Percentiles rank a stretch among this genome's conserved stretches.
These are phyloP conservation scores for Pectinophora gossypiella DNA, from an alignment of 1,140 invertebrate species.

Conservation along the genomic window DNA sequence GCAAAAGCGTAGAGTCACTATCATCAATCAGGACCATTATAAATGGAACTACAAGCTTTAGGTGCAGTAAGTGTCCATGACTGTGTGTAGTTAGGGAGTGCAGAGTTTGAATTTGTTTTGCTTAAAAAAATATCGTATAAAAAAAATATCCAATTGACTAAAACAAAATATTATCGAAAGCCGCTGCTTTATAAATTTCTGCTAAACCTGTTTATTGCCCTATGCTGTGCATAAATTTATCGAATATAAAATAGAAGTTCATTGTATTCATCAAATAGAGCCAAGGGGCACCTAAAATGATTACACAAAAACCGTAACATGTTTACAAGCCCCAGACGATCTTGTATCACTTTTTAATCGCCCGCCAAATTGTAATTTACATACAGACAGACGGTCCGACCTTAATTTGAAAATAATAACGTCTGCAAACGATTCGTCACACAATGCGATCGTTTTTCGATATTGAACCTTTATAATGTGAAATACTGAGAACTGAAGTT, in stretches of 20 bases:
- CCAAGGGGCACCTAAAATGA: no score
- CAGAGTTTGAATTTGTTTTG: no score
- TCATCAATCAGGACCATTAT: conserved; percentile 47
- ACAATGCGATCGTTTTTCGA: conserved; percentile 45
- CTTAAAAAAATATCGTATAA: no score
- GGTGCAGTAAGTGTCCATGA: neutral
- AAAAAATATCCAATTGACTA: no score
- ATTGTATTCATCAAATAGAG: no score
- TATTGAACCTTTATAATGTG: conserved; percentile 25
- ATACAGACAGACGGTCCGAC: conserved; percentile 47
- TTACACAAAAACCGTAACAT: neutral
- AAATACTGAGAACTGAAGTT: neutral
- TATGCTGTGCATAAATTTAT: no score
- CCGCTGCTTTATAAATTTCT: no score
- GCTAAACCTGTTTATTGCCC: no score
- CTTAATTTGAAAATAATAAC: conserved; percentile 69
- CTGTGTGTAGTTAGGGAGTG: neutral
- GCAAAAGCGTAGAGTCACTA: conserved; percentile 45
- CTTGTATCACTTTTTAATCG: conserved; percentile 46
- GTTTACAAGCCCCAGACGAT: conserved; percentile 15
- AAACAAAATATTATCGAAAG: no score
- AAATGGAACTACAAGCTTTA: neutral
- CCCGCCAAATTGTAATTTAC: conserved; percentile 36
- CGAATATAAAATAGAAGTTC: no score
- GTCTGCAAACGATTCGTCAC: conserved; percentile 54